Conservation (phyloP, 2,888 invertebrate species). For the Malthinus flaveolus region DNA sequence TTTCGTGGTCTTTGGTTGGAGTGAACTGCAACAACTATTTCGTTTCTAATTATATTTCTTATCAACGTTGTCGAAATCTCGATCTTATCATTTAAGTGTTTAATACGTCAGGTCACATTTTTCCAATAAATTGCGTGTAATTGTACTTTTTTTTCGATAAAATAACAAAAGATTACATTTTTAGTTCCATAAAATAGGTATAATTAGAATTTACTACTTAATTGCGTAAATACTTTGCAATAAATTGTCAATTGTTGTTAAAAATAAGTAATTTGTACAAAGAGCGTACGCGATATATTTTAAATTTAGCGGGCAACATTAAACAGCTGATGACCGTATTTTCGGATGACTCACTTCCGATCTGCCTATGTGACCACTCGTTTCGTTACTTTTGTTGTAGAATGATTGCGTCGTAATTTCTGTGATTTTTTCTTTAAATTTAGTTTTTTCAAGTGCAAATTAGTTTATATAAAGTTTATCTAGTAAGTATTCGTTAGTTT, state of each 20-base stretch:
- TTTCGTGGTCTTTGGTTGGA: not conserved
- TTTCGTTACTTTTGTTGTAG: constrained; percentile 36
- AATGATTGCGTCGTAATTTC: constrained; percentile 31
- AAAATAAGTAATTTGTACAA: not conserved
- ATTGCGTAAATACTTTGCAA: not conserved
- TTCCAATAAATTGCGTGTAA: not conserved
- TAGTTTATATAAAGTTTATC: constrained; percentile 9
- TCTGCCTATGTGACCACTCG: constrained; percentile 34
- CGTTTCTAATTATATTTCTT: no score
- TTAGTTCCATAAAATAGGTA: no score
- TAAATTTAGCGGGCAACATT: not conserved
- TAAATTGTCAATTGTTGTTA: not conserved
- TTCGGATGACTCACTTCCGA: constrained; percentile 37
- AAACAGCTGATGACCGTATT: constrained; percentile 36
- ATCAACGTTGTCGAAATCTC: no score
- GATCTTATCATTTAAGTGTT: no score
- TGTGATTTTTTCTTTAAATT: constrained; percentile 34
- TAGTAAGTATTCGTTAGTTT: constrained; percentile 12
- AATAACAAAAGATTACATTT: no score
- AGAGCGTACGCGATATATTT: no score
- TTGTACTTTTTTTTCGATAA: no score
- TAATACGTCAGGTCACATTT: no score
- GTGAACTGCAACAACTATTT: no score
- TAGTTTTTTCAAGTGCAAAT: constrained; percentile 21
- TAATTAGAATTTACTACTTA: no score